These are phyloP conservation scores for Hypercompe scribonia DNA, from an alignment of 2,888 invertebrate species.

Conservation along the genomic window DNA sequence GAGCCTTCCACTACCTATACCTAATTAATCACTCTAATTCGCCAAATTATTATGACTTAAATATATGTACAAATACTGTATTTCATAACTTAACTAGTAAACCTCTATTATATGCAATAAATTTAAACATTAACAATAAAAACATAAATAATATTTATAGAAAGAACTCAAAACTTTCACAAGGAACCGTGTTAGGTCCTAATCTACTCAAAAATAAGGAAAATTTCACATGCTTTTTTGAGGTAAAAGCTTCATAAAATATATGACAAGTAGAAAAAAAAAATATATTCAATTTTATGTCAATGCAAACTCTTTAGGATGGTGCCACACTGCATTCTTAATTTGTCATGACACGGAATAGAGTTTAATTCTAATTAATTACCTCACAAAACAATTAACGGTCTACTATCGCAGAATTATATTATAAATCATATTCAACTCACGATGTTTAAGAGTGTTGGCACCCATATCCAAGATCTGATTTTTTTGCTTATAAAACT, in stretches of 20 bases:
- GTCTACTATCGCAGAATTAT: neutral
- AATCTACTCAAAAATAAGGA: neutral
- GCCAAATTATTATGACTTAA: neutral
- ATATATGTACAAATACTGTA: neutral
- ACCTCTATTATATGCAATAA: too few relatives aligned
- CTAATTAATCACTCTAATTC: neutral
- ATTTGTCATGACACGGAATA: too few relatives aligned
- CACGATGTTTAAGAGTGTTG: slow-evolving; percentile 69
- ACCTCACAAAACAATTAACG: neutral
- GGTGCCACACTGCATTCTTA: too few relatives aligned
- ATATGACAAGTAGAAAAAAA: too few relatives aligned
- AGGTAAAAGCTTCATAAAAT: neutral
- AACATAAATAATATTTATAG: neutral
- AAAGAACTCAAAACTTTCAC: neutral
- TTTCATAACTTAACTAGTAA: neutral
- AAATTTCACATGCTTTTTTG: neutral
- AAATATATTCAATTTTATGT: too few relatives aligned
- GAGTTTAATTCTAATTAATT: too few relatives aligned
- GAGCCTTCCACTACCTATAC: neutral
- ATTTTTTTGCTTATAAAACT: slow-evolving; percentile 68
- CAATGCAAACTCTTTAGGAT: too few relatives aligned
- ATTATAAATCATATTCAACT: slow-evolving; percentile 49
- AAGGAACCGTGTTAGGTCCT: neutral
- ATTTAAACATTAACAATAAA: neutral
- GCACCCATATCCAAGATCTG: slow-evolving; percentile 60